These are phyloP conservation scores for Brachionus manjavacas DNA, from an alignment of 1,140 invertebrate genomes.

Conservation along the genomic window DNA sequence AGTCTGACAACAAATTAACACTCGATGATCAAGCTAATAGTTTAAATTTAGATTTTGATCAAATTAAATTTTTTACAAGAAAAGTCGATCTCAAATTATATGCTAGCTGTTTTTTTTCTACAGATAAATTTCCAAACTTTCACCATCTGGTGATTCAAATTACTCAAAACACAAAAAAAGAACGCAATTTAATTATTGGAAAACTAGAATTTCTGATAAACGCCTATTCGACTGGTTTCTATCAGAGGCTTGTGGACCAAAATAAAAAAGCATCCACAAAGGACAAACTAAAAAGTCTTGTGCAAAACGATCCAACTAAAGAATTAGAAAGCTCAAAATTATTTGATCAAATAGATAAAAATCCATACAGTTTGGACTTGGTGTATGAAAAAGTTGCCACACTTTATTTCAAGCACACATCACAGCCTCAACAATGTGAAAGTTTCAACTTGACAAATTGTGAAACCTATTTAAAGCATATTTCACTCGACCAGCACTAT, in stretches of 20 bases:
- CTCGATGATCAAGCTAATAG: background rate
- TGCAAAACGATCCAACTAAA: background rate
- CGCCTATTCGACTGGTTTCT: background rate
- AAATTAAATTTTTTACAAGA: background rate
- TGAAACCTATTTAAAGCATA: background rate
- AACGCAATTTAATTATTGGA: background rate
- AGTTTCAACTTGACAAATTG: background rate
- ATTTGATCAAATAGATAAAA: background rate
- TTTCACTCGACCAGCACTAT: background rate
- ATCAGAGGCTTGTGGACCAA: background rate
- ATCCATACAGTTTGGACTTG: background rate
- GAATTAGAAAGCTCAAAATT: background rate
- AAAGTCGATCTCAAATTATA: background rate
- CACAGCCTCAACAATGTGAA: background rate
- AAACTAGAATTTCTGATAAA: background rate
- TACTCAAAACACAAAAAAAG: background rate
- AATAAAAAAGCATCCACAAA: background rate
- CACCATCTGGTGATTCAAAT: background rate
- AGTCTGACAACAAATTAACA: background rate
- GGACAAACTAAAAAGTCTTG: background rate
- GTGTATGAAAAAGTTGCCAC: background rate
- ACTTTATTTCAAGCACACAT: constrained; percentile 2
- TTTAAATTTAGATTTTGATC: background rate
- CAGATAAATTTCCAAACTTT: background rate
- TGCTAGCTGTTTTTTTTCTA: background rate